Conservation (phyloP, 2,113 vertebrate species). For the Platysteira castanea region DNA sequence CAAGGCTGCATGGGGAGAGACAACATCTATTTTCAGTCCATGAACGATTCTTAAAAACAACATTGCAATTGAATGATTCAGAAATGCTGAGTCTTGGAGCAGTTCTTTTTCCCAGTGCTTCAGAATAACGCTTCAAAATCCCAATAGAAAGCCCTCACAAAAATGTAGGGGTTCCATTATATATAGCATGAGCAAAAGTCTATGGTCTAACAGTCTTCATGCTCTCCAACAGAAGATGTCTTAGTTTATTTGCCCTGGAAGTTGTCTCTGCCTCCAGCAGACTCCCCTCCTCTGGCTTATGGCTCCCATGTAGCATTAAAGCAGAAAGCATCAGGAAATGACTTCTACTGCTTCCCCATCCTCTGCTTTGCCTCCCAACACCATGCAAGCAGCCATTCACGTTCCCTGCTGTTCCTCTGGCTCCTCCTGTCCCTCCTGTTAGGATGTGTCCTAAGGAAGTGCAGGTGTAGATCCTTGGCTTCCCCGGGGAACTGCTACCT, state of each 20-base stretch:
- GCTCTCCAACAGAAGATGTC: background rate
- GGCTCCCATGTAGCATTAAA: background rate
- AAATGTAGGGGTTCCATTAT: background rate
- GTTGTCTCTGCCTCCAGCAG: background rate
- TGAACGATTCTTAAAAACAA: background rate
- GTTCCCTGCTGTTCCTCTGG: background rate
- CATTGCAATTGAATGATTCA: background rate
- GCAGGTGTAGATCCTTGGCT: background rate
- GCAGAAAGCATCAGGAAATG: background rate
- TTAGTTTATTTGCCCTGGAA: background rate
- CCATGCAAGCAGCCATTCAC: background rate
- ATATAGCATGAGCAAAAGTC: background rate
- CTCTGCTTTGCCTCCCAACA: background rate
- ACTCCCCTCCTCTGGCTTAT: background rate
- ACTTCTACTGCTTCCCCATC: background rate
- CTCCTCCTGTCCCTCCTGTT: background rate
- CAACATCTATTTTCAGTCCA: background rate
- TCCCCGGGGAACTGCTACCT: background rate
- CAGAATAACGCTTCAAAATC: background rate
- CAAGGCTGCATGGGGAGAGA: background rate
- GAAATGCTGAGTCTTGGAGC: background rate
- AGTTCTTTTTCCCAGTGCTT: background rate
- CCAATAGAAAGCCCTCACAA: background rate
- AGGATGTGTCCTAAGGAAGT: background rate
- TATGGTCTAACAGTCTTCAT: background rate